A percentile compares a stretch with the other conserved stretches of the same genome.
Conservation (phyloP, 2,797 vertebrate genomes). For the Sylvia borin region DNA sequence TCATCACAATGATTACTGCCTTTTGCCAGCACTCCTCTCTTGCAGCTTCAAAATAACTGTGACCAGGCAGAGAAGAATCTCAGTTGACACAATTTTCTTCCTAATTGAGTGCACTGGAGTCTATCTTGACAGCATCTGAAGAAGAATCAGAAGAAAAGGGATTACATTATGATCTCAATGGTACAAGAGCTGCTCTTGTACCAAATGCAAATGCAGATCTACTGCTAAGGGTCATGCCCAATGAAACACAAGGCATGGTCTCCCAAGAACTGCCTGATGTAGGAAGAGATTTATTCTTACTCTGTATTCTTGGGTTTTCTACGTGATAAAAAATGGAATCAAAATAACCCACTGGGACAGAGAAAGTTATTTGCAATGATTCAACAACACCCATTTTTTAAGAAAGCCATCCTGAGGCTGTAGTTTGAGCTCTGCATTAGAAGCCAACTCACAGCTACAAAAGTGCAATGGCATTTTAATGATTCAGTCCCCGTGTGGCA, state of each 20-base stretch:
- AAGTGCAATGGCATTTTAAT: background rate
- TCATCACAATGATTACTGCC: background rate
- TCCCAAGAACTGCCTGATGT: background rate
- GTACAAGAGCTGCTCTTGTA: background rate
- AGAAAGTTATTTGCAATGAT: background rate
- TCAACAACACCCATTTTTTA: background rate
- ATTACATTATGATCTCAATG: background rate
- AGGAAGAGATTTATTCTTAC: background rate
- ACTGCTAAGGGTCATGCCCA: background rate
- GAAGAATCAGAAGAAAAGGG: slow-evolving; percentile 25
- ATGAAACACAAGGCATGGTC: background rate
- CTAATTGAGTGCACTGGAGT: background rate
- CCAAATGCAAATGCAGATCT: background rate
- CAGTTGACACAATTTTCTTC: background rate
- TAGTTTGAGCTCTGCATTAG: background rate
- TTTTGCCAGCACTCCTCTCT: background rate
- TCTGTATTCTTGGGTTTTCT: background rate
- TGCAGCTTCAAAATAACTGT: slow-evolving; percentile 11
- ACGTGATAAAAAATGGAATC: background rate
- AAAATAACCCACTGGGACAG: background rate
- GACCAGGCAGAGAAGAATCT: background rate
- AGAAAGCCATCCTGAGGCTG: background rate
- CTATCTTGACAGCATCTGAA: slow-evolving; percentile 43
- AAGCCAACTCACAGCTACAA: background rate
- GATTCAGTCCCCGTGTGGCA: background rate